These are phyloP conservation scores for Drosophila eohydei DNA, from an alignment of 2,888 invertebrate species.

Conservation along the genomic window DNA sequence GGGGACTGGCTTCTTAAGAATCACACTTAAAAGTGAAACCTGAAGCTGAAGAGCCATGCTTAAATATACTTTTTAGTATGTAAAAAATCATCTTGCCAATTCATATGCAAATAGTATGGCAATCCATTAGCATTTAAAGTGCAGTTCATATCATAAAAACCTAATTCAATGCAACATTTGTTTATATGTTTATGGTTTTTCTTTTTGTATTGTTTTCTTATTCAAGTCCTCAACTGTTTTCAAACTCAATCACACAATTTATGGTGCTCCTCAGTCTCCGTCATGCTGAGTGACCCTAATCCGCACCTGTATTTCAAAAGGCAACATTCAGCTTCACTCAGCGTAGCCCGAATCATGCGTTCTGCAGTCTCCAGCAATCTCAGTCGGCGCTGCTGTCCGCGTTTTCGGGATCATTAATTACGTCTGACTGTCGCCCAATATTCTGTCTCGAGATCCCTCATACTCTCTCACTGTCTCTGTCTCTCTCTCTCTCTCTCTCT, in stretches of 20 bases:
- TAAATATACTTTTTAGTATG: not conserved
- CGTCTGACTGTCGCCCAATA: conserved; percentile 50
- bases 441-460: not conserved
- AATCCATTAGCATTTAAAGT: conserved; percentile 26
- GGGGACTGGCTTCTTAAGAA: too few relatives aligned
- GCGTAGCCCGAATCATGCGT: conserved; percentile 65
- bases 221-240: conserved; percentile 26
- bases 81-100: conserved; percentile 5
- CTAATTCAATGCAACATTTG: conserved; percentile 9
- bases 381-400: conserved; percentile 60
- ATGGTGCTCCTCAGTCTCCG: conserved; percentile 19
- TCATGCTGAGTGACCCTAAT: conserved; percentile 65
- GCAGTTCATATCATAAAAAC: conserved; percentile 18
- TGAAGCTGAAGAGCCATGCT: not conserved
- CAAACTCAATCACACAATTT: conserved; percentile 42
- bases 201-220: not conserved
- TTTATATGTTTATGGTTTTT: conserved; percentile 13
- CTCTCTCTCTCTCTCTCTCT: not conserved
- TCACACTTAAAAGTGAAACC: not conserved
- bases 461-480: not conserved
- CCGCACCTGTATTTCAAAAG: conserved; percentile 71
- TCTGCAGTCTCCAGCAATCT: conserved; percentile 46
- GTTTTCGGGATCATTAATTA: conserved; percentile 80
- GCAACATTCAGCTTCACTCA: conserved; percentile 25
- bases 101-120: conserved; percentile 23